Evolutionary conservation across 2,888 invertebrate genomes (phyloP), one percentile per base, ranked within the genome.

Genomic region (Yponomeuta cagnagella): DNA sequence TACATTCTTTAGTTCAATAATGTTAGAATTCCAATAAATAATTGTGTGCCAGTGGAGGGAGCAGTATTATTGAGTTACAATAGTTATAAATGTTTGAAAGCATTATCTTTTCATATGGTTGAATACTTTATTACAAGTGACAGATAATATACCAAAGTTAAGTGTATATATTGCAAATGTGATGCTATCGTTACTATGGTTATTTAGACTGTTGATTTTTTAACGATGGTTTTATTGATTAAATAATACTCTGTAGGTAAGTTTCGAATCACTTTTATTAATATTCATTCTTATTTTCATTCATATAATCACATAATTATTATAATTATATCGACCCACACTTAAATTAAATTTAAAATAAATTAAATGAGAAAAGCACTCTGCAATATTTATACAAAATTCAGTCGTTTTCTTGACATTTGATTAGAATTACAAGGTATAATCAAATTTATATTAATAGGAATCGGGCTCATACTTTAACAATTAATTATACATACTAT

Each of bases 361-460:
- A 92, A 90, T 90, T 89, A 89, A 85, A 82, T 82, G 87, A 87
- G 71, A 72, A 52, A 84, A 88, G 90, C 87, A 89, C 87, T 85
- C 86, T 89, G 90, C 85, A 89, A 91, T 89, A 89, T 90, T 90
- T 89, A 90, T 89, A 91, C 88, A 86, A 86, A 88, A 85, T 77
- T 90, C 92, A 91, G 92, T 91, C 92, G 85, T 85, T 89, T 88
- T 87, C 85, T 58, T 86, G 92, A 91, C 89, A 85, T 87, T 90
- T 86, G 87, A 89, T 90, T 87, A 89, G 81, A 87, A 87, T 85
- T 87, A 88, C 85, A 83, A 86, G 79, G 86, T 87, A 89, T 85
- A 87, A 90, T 87, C 84, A 90, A 88, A 86, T 86, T 84, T 89
- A 91, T 83, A 88, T 85, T 90, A 90, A 89, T 90, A 92, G 91